Evolutionary conservation across 1,140 invertebrate genomes (phyloP).

Genomic region (Drosophila baimaii): DNA sequence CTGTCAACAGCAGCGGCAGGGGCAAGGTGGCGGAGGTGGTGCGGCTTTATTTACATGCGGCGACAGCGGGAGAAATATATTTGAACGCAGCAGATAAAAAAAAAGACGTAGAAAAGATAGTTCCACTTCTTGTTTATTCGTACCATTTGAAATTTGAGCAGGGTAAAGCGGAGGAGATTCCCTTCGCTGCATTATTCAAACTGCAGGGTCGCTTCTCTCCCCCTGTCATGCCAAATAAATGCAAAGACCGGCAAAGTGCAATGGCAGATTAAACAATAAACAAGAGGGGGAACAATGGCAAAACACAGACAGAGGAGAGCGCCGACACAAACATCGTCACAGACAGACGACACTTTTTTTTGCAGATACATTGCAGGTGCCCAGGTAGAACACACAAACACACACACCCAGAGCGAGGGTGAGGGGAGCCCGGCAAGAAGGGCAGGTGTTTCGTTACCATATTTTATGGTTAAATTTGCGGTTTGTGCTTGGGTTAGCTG

Average conservation of each 20-base stretch:
- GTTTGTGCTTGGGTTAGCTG: slow-evolving; percentile 34
- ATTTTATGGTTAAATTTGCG: slow-evolving; percentile 75
- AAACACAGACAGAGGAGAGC: slow-evolving; percentile 3
- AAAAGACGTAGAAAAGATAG: slow-evolving; percentile 16
- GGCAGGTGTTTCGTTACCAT: slow-evolving; percentile 77
- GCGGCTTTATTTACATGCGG: slow-evolving; percentile 40
- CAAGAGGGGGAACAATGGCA: slow-evolving; percentile 48
- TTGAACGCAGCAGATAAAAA: slow-evolving; percentile 26
- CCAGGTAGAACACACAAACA: slow-evolving; percentile 8
- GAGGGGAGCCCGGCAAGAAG: slow-evolving; percentile 15
- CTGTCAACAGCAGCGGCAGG: slow-evolving; percentile 34
- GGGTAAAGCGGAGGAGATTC: slow-evolving; percentile 3
- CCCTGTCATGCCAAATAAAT: slow-evolving; percentile 36
- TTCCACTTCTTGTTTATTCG: slow-evolving; percentile 34
- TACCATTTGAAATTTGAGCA: slow-evolving; percentile 63
- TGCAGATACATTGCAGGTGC: slow-evolving; percentile 52
- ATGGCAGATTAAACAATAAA: slow-evolving; percentile 72
- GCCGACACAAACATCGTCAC: not conserved
- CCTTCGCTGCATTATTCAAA: slow-evolving; percentile 21
- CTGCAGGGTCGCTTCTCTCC: slow-evolving; percentile 36
- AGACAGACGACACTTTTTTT: slow-evolving; percentile 53
- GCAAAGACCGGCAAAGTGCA: slow-evolving; percentile 60
- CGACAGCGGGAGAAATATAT: slow-evolving; percentile 37
- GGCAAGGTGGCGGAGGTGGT: not conserved
- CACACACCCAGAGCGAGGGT: not conserved